A percentile compares a stretch with the other conserved stretches of the same genome.
Conservation (phyloP, 2,797 vertebrate species). For the Champsocephalus esox region DNA sequence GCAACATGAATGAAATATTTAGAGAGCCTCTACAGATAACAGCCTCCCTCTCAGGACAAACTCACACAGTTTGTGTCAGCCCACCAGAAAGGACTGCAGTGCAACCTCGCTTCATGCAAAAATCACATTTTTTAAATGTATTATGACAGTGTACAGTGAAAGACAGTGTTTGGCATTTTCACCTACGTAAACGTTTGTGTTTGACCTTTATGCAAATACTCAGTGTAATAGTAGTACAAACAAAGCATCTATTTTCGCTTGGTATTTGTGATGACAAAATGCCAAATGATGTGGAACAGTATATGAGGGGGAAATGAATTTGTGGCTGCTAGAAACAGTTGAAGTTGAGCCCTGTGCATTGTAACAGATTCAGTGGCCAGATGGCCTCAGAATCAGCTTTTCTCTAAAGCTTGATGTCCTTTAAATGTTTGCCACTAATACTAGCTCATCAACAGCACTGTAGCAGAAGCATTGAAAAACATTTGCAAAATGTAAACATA, state of each 20-base stretch:
- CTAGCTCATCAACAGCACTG: slow-evolving; percentile 32
- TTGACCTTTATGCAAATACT: slow-evolving; percentile 18
- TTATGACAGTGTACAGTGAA: neutral
- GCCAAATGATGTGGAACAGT: slow-evolving; percentile 29
- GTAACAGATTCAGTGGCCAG: slow-evolving; percentile 82
- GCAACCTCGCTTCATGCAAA: slow-evolving; percentile 26
- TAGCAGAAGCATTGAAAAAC: slow-evolving; percentile 22
- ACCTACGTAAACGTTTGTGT: slow-evolving; percentile 6
- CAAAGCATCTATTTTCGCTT: slow-evolving; percentile 1
- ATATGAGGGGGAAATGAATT: slow-evolving; percentile 29
- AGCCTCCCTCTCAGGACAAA: slow-evolving; percentile 51
- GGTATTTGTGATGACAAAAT: slow-evolving; percentile 29
- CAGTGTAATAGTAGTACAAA: neutral
- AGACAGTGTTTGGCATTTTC: slow-evolving; percentile 14
- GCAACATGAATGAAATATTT: slow-evolving; percentile 83
- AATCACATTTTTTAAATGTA: neutral
- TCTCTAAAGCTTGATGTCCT: slow-evolving; percentile 64
- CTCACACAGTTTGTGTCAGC: slow-evolving; percentile 33
- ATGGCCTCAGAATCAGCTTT: slow-evolving; percentile 76
- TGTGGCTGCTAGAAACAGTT: slow-evolving; percentile 45
- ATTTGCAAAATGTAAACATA: slow-evolving; percentile 30
- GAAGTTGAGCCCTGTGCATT: slow-evolving; percentile 57
- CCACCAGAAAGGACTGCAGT: slow-evolving; percentile 35
- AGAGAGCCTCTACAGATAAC: slow-evolving; percentile 78
- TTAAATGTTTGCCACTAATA: slow-evolving; percentile 36